A percentile compares a stretch with the other conserved stretches of the same genome.
These are phyloP conservation scores for Echinops telfairi DNA, from an alignment of 2,113 vertebrate species.

Conservation along the genomic window DNA sequence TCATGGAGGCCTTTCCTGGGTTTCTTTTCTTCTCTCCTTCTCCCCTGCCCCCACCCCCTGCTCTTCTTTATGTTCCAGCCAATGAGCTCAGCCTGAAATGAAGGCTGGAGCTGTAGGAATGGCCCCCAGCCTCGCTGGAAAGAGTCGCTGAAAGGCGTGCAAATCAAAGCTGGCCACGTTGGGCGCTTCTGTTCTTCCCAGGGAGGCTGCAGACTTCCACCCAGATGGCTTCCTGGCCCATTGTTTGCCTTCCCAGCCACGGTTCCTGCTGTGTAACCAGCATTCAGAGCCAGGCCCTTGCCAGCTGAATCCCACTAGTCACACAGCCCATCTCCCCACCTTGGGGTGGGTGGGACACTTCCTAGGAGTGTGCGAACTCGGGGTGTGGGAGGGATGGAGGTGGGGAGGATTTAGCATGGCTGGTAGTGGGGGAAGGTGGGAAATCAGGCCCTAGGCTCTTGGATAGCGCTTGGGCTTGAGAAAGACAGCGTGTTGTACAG, in stretches of 20 bases:
- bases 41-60: no score
- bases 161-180: constrained; percentile 80
- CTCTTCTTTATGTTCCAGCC: constrained; percentile 76
- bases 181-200: constrained; percentile 76
- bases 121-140: constrained; percentile 71
- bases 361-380: constrained; percentile 61
- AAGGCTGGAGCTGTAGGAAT: constrained; percentile 81
- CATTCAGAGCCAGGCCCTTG: constrained; percentile 60
- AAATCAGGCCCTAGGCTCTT: neutral
- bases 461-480: neutral
- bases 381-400: neutral
- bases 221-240: constrained; percentile 79
- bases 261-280: constrained; percentile 64
- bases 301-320: constrained; percentile 32
- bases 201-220: constrained; percentile 66
- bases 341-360: neutral
- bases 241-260: constrained; percentile 47
- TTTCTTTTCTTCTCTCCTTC: constrained; percentile 57
- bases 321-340: constrained; percentile 48
- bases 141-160: constrained; percentile 78
- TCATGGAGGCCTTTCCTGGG: constrained; percentile 79
- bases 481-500: no score
- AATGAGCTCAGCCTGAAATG: constrained; percentile 77
- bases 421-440: neutral
- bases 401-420: neutral